Percentiles rank a stretch among this genome's conserved stretches.
Evolutionary conservation across 2,113 vertebrate species (phyloP).

Genomic region (Cyrtonyx montezumae): DNA sequence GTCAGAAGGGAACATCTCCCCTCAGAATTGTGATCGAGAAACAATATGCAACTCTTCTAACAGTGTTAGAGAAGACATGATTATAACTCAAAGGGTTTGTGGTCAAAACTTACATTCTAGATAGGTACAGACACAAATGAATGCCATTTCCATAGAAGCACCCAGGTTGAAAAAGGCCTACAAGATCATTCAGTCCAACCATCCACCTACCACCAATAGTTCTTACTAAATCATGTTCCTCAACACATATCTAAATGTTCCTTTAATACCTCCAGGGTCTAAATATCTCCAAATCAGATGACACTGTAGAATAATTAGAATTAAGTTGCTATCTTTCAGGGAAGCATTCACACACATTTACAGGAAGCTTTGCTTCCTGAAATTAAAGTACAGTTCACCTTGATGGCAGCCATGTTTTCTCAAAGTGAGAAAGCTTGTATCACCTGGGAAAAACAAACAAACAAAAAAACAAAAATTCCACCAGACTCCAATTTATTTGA

Average conservation of each 20-base stretch:
- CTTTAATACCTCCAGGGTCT: background rate
- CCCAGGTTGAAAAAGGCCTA: too few relatives aligned
- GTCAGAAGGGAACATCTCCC: background rate
- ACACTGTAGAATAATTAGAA: constrained; percentile 1
- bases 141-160: background rate
- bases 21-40: background rate
- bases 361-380: background rate
- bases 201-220: too few relatives aligned
- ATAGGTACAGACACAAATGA: background rate
- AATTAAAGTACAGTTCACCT: background rate
- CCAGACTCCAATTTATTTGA: background rate
- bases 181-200: too few relatives aligned
- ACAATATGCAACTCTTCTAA: background rate
- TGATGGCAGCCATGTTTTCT: background rate
- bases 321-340: background rate
- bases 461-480: background rate
- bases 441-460: background rate
- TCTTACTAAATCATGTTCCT: too few relatives aligned
- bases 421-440: background rate
- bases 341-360: background rate
- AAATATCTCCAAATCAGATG: background rate
- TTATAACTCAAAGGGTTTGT: background rate
- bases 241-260: too few relatives aligned
- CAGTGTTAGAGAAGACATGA: background rate
- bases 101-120: background rate